These are phyloP conservation scores for Rhyacichthys aspro DNA, from an alignment of 2,797 vertebrate genomes.

Conservation along the genomic window DNA sequence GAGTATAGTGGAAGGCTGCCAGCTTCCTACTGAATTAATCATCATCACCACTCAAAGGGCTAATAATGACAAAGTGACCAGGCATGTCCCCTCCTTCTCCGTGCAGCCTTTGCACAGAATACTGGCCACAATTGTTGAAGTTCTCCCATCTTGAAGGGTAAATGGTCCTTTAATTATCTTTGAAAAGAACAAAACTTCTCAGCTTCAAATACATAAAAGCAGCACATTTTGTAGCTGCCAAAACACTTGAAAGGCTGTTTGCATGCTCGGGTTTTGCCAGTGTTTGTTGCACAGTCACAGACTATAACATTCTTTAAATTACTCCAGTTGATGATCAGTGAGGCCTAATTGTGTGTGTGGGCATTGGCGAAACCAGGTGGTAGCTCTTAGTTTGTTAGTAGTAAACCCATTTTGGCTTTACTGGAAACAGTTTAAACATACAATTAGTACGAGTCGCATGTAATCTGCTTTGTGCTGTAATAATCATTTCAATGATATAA, in stretches of 20 bases:
- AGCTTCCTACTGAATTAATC: constrained; percentile 65
- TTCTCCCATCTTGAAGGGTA: constrained; percentile 50
- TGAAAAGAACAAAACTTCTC: constrained; percentile 44
- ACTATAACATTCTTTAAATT: constrained; percentile 38
- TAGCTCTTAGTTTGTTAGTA: constrained; percentile 74
- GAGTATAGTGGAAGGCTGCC: constrained; percentile 46
- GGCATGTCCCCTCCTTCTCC: constrained; percentile 35
- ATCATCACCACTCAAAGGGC: constrained; percentile 62
- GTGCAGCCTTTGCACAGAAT: constrained; percentile 55
- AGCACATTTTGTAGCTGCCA: constrained; percentile 38
- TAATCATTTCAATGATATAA: constrained; percentile 75
- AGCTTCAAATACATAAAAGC: constrained; percentile 51
- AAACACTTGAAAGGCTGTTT: constrained; percentile 40
- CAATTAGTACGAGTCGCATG: constrained; percentile 55
- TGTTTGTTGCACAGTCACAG: constrained; percentile 21
- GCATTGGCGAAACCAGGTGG: constrained; percentile 55
- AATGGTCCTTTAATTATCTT: constrained; percentile 58
- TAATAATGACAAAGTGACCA: constrained; percentile 77
- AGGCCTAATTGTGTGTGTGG: constrained; percentile 42
- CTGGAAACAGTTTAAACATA: constrained; percentile 68
- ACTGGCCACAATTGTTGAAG: constrained; percentile 54
- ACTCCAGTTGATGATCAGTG: constrained; percentile 39
- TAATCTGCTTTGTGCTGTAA: constrained; percentile 66
- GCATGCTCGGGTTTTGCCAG: constrained; percentile 18
- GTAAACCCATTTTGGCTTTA: constrained; percentile 64